Evolutionary conservation across 2,888 invertebrate genomes (phyloP), one percentile per base, ranked within the genome.

Genomic region (Pegoplata infirma): DNA sequence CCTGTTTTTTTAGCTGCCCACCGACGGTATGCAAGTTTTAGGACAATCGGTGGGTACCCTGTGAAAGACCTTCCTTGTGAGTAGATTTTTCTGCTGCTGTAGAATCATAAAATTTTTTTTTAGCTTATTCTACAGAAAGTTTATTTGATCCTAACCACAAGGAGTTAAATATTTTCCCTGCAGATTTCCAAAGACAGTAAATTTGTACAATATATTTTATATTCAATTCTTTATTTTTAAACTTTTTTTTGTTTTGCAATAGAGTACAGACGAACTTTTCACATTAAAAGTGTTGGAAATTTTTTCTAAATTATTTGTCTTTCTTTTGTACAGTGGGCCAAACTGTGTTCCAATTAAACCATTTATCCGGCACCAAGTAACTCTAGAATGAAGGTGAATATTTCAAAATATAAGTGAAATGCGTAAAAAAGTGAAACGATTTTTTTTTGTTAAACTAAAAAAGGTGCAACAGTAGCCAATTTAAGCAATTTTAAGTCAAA

Each of bases 331-430:
- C 80, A 73, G 75, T 69, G 82, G 85, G 84, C 88, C 86, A 86
- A 83, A 85, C 88, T 81, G 88, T 85, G 67, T 85, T 84, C 84
- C 87, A 87, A 87, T 86, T 84, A 82, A 89, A 88, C 84, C 85
- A 89, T 82, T 81, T 85, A 83, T 84, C 83, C 81, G 88, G 88
- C 61, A 85, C 77, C 79, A 83, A 82, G 82, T 83, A 81, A 83
- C 83, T 83, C 88, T 88, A 88, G 81, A 88, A 88, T 84, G 83
- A 84, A 84, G 74, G 84, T 80, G 73, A 81, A 77, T 16, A 63
- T 64, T 75, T 59, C 32, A 32, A 67, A 69, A 72, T 28, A 56
- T 73, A 72, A 63, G 69, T 49, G 28, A 56, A 76, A 74, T 19
- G 19, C 19, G 40, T 7, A 44, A 56, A 44, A 28, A 61, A 55